phyloP scores from a whole-genome alignment of 2,888 invertebrate species.

The Stenotaenia linearis region DNA sequence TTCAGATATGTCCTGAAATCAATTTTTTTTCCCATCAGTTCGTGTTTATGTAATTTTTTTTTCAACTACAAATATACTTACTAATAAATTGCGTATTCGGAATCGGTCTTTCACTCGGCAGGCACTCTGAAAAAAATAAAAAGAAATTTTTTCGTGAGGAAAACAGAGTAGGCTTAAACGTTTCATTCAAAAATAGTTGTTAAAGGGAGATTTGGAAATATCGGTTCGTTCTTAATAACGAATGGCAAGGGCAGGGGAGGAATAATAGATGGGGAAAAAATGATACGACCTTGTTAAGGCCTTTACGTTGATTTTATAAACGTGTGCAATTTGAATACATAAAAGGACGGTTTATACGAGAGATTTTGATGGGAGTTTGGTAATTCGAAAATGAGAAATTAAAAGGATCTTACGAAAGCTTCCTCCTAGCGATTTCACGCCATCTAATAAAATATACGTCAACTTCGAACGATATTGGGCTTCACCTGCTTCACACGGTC shows the following conservation, averaged over 20 bases:
- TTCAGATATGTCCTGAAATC: background rate
- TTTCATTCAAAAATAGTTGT: no score
- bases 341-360: no score
- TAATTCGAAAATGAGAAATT: background rate
- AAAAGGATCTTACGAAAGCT: background rate
- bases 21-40: background rate
- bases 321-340: no score
- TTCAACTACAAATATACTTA: background rate
- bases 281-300: background rate
- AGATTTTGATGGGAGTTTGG: no score
- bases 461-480: slow-evolving; percentile 5
- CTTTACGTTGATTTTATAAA: background rate
- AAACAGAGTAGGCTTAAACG: background rate
- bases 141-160: background rate
- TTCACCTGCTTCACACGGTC: background rate
- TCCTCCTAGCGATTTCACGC: background rate
- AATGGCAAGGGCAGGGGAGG: no score
- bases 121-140: background rate
- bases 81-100: background rate
- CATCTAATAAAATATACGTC: background rate
- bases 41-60: no score
- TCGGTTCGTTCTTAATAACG: no score
- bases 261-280: background rate
- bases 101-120: background rate
- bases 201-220: no score